Conservation (phyloP, 2,113 vertebrate species). For the Apaloderma vittatum region DNA sequence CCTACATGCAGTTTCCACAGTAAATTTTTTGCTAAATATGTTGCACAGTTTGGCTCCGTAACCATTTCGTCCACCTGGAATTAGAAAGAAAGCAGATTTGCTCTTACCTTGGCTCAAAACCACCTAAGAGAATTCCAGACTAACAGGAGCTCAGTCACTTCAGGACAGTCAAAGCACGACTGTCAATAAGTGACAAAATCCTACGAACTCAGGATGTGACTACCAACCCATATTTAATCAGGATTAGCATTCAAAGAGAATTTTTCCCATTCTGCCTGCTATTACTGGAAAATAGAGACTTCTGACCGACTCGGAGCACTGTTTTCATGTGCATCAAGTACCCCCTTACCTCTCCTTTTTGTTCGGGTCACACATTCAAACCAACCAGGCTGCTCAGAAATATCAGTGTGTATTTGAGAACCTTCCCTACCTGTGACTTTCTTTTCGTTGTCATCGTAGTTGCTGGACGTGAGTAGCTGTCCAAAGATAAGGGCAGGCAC, state of each 20-base stretch:
- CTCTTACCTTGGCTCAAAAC: neutral
- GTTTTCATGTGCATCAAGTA: neutral
- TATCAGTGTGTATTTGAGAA: rapidly evolving
- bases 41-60: slow-evolving; percentile 99
- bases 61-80: slow-evolving; percentile 94
- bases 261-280: neutral
- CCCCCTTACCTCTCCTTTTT: rapidly evolving
- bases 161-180: neutral
- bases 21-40: slow-evolving; percentile 97
- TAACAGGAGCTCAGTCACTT: neutral
- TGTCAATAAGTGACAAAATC: neutral
- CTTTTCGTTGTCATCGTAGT: slow-evolving; percentile 95
- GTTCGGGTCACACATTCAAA: neutral
- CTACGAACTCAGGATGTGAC: rapidly evolving
- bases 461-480: slow-evolving; percentile 97
- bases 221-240: neutral
- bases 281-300: too few species aligned
- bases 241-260: neutral
- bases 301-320: rapidly evolving
- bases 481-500: slow-evolving; percentile 99
- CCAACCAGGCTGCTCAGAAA: neutral
- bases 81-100: neutral
- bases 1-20: slow-evolving; percentile 93
- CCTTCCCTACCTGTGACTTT: slow-evolving; percentile 94
- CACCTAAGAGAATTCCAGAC: neutral